Base-by-base conservation (phyloP, 2,113 vertebrate genomes). In the Hyperopisus bebe region DNA sequence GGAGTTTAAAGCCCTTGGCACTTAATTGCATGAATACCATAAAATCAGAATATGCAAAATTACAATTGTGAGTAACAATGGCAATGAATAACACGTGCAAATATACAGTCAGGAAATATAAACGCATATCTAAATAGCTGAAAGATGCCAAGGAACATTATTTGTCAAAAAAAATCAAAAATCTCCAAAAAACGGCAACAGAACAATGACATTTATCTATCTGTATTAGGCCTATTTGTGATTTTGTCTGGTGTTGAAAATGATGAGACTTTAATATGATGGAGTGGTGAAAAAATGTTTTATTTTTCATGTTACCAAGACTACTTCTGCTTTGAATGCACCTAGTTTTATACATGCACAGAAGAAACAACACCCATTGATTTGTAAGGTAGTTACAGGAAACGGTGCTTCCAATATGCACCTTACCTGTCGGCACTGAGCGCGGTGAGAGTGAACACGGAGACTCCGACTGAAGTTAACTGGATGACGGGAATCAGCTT, bases 381-480 rank as follows among this genome's bases (percentile, higher is more conserved):
- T 11, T 66, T 66, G 27, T 66, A 66, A 27, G n/a, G 62, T n/a
- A 13, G n/a, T 11, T 53, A 19, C 5, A 21, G 53, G 19, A 21
- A 55, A 55, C 19, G 19, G 27, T 70, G 10, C 1, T 70, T 70
- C 3, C 13, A 35, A 19, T 42, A 35, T 9, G 5, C 3, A 2
- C 11, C 94, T 90, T 94, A 99, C 98, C 98, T 98, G 97, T 99
- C 98, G 0, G 98, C 98, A 90, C 98, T 99, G 90, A 99, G 97
- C 19, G 97, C 97, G 0, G 98, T 99, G 87, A 99, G 97, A 0
- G 98, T 99, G 95, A 99, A 99, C 90, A 99, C 98, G 0, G 98
- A 99, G 86, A 99, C 97, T 19, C 98, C 98, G 84, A 99, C 98
- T 0, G 98, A 99, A 31, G 98, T 99, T 93, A 99, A 97, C 95